Evolutionary conservation across 2,888 invertebrate genomes (phyloP).

Genomic region (Tetheella fluctuosa): DNA sequence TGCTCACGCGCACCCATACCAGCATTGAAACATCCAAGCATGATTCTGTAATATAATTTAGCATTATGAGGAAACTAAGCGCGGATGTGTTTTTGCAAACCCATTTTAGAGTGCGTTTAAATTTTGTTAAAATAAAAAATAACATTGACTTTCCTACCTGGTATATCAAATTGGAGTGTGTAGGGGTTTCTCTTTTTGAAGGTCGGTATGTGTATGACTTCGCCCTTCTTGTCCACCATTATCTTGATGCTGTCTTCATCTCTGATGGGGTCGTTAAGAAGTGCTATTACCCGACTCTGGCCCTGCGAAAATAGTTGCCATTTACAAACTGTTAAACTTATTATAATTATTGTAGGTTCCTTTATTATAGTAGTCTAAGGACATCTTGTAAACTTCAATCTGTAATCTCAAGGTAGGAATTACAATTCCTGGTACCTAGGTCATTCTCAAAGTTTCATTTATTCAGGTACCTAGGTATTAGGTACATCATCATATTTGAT

Average conservation of each 20-base stretch:
- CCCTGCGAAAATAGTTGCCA: conserved; percentile 80
- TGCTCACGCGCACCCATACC: conserved; percentile 91
- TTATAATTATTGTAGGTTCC: too few species aligned
- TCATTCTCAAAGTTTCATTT: too few species aligned
- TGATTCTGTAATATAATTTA: conserved; percentile 79
- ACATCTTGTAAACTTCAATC: too few species aligned
- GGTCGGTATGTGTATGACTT: conserved; percentile 88
- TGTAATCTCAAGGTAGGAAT: too few species aligned
- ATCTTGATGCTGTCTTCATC: conserved; percentile 91
- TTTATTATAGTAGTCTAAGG: too few species aligned
- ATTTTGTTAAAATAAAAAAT: background rate
- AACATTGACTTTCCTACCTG: conserved; percentile 72
- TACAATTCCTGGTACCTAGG: too few species aligned
- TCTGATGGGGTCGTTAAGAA: conserved; percentile 90
- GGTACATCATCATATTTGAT: too few species aligned
- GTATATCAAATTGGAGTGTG: conserved; percentile 92
- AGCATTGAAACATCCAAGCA: conserved; percentile 93
- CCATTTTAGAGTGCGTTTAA: background rate
- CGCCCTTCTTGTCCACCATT: conserved; percentile 91
- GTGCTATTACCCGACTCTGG: conserved; percentile 91
- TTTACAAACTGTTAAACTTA: too few species aligned
- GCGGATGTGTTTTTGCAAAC: too few species aligned
- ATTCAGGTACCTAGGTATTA: too few species aligned
- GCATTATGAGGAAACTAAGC: background rate
- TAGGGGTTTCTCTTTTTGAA: conserved; percentile 93